A percentile compares a stretch with the other conserved stretches of the same genome.
Evolutionary conservation across 2,797 vertebrate genomes (phyloP).

Genomic region (Acanthurus tractus): DNA sequence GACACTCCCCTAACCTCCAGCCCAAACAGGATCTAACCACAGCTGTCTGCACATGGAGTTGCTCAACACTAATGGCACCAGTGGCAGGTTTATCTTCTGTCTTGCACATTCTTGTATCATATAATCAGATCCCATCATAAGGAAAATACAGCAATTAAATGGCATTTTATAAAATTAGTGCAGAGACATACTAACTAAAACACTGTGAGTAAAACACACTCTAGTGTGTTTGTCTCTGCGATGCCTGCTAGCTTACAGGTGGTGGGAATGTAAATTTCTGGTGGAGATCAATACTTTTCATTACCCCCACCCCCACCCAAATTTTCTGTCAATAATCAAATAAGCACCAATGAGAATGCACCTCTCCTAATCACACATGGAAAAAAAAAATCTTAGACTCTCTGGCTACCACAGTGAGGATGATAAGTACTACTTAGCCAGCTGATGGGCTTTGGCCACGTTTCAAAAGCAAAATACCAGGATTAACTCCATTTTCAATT

Average conservation of each 20-base stretch:
- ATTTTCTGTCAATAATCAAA: conserved; percentile 29
- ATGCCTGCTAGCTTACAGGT: not conserved
- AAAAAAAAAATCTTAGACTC: conserved; percentile 33
- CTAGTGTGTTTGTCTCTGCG: not conserved
- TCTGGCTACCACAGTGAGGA: conserved; percentile 23
- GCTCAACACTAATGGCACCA: conserved; percentile 50
- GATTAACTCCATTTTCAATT: conserved; percentile 68
- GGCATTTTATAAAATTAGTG: conserved; percentile 10
- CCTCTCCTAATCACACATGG: conserved; percentile 16
- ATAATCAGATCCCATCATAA: conserved; percentile 34
- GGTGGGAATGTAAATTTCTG: conserved; percentile 9
- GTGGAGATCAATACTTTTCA: conserved; percentile 16
- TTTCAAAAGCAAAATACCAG: conserved; percentile 58
- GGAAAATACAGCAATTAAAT: conserved; percentile 17
- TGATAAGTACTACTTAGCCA: conserved; percentile 36
- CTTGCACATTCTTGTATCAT: conserved; percentile 40
- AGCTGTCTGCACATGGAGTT: conserved; percentile 38
- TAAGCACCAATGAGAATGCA: conserved; percentile 33
- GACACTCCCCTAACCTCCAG: conserved; percentile 52
- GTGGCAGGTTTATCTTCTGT: conserved; percentile 41
- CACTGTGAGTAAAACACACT: not conserved
- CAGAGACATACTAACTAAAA: not conserved
- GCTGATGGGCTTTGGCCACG: conserved; percentile 49
- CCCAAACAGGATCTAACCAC: conserved; percentile 52
- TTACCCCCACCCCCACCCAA: not conserved